These are phyloP conservation scores for Argopecten irradians DNA, from an alignment of 1,140 invertebrate genomes.

Conservation along the genomic window DNA sequence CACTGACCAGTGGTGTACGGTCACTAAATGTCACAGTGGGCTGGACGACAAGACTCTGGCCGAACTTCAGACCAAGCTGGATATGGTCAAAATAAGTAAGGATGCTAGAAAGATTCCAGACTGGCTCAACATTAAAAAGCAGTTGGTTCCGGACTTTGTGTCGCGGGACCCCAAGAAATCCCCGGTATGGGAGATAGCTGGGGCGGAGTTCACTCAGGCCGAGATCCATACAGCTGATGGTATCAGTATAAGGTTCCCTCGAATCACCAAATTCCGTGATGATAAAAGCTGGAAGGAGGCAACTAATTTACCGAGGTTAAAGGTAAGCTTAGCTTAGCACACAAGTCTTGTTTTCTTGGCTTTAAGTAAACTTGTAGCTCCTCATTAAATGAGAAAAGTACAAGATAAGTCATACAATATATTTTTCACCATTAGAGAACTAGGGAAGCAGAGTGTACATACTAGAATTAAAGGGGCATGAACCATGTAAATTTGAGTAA, in stretches of 20 bases:
- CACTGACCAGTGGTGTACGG: constrained; percentile 87
- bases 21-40: constrained; percentile 88
- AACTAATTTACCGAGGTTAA: constrained; percentile 86
- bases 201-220: constrained; percentile 92
- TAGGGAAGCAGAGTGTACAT: neutral
- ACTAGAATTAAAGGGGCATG: neutral
- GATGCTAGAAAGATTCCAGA: constrained; percentile 78
- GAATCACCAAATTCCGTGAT: constrained; percentile 88
- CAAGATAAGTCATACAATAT: neutral
- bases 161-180: constrained; percentile 88
- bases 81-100: constrained; percentile 90
- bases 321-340: constrained; percentile 59
- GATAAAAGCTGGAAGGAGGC: constrained; percentile 92
- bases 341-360: no score
- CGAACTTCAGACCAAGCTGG: constrained; percentile 85
- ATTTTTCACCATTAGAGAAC: neutral
- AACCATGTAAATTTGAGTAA: no score
- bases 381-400: no score
- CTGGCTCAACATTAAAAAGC: constrained; percentile 90
- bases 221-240: constrained; percentile 93
- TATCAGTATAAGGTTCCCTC: constrained; percentile 94
- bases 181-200: constrained; percentile 96
- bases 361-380: no score
- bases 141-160: constrained; percentile 92
- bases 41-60: constrained; percentile 91